These are phyloP conservation scores for Muricea muricata DNA, from an alignment of 92 coral and sea anemone genomes.

Conservation along the genomic window DNA sequence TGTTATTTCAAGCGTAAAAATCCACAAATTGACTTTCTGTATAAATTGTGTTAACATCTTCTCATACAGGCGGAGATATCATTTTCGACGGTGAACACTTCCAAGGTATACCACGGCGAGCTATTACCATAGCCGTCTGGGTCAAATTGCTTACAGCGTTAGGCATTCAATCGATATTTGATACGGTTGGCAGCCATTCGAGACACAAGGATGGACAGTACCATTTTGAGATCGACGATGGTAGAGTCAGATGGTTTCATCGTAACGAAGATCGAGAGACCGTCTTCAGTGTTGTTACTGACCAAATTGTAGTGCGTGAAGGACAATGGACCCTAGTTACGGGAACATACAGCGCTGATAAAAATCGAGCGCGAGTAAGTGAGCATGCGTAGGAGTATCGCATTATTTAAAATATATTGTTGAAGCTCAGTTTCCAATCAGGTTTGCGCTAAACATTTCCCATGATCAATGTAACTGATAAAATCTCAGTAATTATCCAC, in stretches of 20 bases:
- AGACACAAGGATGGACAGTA: constrained; percentile 86
- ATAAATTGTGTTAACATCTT: no score
- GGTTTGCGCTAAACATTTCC: no score
- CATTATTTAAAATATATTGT: no score
- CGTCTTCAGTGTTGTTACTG: constrained; percentile 83
- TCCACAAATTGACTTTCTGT: no score
- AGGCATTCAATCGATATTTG: constrained; percentile 97
- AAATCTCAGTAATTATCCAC: no score
- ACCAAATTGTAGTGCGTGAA: constrained; percentile 64
- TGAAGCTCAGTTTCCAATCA: no score
- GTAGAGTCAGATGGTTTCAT: constrained; percentile 97
- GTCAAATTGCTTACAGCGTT: constrained; percentile 82
- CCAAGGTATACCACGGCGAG: constrained; percentile 73
- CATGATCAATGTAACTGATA: no score
- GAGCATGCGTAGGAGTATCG: background rate
- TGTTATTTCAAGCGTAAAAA: no score
- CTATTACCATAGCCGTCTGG: constrained; percentile 95
- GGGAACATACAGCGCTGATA: constrained; percentile 80
- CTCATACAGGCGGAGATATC: constrained; percentile 85
- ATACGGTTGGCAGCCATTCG: constrained; percentile 85
- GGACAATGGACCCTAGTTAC: constrained; percentile 85
- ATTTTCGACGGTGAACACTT: constrained; percentile 87
- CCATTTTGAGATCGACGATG: constrained; percentile 89
- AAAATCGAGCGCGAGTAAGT: constrained; percentile 88
- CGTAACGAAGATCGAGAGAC: constrained; percentile 80